Percentiles rank a stretch among this genome's conserved stretches.
Conservation (phyloP, 2,113 vertebrate species). For the human (Homo sapiens) region GRCh38 chr19:14253001-14253500, state of each 20-base stretch:
- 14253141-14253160: no score
- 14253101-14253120: no score
- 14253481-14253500: background rate
- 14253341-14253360: background rate
- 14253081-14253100: no score
- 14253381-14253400: background rate
- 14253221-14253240: background rate
- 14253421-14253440: background rate
- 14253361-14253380: background rate
- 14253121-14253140: no score
- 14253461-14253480: background rate
- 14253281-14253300: background rate
- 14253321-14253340: background rate
- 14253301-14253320: background rate
- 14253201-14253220: no score
- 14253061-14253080: no score
- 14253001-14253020: no score
- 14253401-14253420: background rate
- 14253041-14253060: fast-evolving
- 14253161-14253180: no score
- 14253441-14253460: background rate
- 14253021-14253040: no score
- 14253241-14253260: background rate
- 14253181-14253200: no score
- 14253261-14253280: background rate